Evolutionary conservation across 2,888 invertebrate species (phyloP).

Genomic region (Hemicrepidius hirtus): DNA sequence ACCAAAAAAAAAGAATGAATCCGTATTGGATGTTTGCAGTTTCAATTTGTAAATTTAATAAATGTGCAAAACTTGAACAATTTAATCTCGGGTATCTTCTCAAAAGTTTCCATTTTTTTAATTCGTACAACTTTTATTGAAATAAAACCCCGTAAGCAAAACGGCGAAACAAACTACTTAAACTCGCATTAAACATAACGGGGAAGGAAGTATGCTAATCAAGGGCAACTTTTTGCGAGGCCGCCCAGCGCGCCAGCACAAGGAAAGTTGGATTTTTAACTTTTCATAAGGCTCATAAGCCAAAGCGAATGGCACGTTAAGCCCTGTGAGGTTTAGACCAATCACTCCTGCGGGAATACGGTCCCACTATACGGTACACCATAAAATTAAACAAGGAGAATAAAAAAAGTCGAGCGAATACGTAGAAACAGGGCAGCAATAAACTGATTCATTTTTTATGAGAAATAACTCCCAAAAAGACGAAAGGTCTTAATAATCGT

Average conservation of each 20-base stretch:
- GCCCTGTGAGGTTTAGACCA: conserved; percentile 42
- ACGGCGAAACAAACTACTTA: conserved; percentile 38
- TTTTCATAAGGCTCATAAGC: conserved; percentile 56
- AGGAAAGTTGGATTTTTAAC: conserved; percentile 50
- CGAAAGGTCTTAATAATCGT: no score
- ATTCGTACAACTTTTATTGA: conserved; percentile 30
- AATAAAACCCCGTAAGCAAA: conserved; percentile 32
- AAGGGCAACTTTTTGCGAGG: conserved; percentile 24
- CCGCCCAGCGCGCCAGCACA: conserved; percentile 11
- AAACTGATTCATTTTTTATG: conserved; percentile 28
- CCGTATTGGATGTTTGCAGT: not conserved
- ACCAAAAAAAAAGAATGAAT: no score
- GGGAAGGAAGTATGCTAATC: conserved; percentile 31
- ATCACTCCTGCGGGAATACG: conserved; percentile 46
- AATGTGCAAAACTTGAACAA: conserved; percentile 23
- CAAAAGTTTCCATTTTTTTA: conserved; percentile 19
- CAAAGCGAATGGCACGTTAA: conserved; percentile 51
- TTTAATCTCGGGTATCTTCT: conserved; percentile 3
- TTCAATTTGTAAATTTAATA: conserved; percentile 17
- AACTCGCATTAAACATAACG: conserved; percentile 37
- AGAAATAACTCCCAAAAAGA: not conserved
- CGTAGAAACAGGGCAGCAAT: conserved; percentile 24
- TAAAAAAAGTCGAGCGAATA: conserved; percentile 35
- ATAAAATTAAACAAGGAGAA: conserved; percentile 45
- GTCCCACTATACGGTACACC: conserved; percentile 43